Evolutionary conservation across 2,113 vertebrate species (phyloP), one percentile per base, ranked within the genome.

Genomic region (Clarias magur): DNA sequence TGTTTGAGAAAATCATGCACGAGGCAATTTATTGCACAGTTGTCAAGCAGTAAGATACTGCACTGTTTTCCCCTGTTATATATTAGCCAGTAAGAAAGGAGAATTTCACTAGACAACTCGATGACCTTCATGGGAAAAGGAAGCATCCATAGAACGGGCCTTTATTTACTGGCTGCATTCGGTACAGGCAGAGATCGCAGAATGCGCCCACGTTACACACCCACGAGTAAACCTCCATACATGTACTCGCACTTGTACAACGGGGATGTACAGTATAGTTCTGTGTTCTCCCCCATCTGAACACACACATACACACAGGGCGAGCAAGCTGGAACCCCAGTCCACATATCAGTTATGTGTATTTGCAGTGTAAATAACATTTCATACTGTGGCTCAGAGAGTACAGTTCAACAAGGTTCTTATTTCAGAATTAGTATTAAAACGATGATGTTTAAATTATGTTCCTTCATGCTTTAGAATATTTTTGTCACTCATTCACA

Each of bases 321-420:
- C 62, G 30, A 89, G 72, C n/a, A 78, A 54, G 27, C 75, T 68
- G 63, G 59, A 82, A 79, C 56, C n/a, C 65, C 67, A 30, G 59
- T 70, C 72, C 76, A 38, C 85, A 79, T 89, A 85, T 90, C 88
- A 88, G 21, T 82, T 85, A 87, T 60, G 70, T 89, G 83, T 88
- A 85, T 89, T 92, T 92, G 88, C 88, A 89, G 78, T 88, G 91
- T 79, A 88, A 90, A 89, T 90, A 90, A 85, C 57, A 80, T 76
- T 84, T 86, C 56, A 73, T 89, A 88, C 88, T 89, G 73, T 85
- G 59, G 42, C 90, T 79, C 80, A 59, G 38, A 86, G 85, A 86
- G 78, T 88, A 81, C 53, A 63, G 70, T 42, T 9, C 76, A 70
- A 56, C 83, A 80, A 88, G 81, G 86, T 86, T 86, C 72, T 85